Conservation (phyloP, 2,797 vertebrate species). For the Paedocypris micromegethes region DNA sequence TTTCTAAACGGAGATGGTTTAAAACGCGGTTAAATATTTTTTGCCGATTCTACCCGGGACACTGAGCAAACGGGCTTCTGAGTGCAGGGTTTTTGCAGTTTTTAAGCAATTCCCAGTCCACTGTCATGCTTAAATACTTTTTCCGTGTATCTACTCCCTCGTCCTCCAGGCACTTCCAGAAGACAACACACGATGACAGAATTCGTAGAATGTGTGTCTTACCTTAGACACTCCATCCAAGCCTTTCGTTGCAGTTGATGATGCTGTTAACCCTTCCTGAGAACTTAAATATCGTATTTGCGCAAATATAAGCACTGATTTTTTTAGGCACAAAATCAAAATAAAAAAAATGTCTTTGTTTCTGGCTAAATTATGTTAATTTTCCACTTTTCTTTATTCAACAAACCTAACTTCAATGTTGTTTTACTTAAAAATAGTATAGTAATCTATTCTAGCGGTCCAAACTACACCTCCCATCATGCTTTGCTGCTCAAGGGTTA, state of each 20-base stretch:
- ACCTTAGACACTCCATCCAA: constrained; percentile 52
- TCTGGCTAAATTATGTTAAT: no score
- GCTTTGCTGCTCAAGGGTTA: no score
- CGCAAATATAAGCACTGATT: no score
- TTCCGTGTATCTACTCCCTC: constrained; percentile 54
- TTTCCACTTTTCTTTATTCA: no score
- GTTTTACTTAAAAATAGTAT: no score
- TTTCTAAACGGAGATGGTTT: constrained; percentile 61
- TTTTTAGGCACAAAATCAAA: no score
- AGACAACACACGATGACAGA: constrained; percentile 41
- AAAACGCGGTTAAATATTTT: constrained; percentile 59
- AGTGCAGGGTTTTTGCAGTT: constrained; percentile 57
- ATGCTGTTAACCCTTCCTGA: no score
- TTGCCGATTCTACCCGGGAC: constrained; percentile 62
- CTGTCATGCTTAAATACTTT: constrained; percentile 63
- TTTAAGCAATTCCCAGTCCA: constrained; percentile 59
- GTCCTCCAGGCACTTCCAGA: constrained; percentile 56
- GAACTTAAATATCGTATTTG: no score
- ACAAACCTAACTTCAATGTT: no score
- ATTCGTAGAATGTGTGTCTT: constrained; percentile 46
- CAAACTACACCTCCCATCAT: no score
- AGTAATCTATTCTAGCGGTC: no score
- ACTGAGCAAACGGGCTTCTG: constrained; percentile 56
- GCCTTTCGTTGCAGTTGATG: constrained; percentile 26
- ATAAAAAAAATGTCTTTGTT: no score